phyloP scores from a whole-genome alignment of 2,797 vertebrate genomes.

The Rallus crepitans region DNA sequence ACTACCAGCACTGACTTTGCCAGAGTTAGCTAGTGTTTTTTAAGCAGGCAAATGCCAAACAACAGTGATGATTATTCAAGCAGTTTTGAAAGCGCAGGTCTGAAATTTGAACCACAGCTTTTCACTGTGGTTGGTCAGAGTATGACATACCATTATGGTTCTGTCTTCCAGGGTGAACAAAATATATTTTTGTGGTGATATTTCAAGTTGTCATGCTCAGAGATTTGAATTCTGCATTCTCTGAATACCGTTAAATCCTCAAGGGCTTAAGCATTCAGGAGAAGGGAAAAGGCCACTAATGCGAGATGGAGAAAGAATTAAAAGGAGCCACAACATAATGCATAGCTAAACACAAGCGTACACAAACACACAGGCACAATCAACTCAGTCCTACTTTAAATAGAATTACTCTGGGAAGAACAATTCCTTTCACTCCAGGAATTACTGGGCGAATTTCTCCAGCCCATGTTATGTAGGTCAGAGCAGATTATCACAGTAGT shows the following conservation, averaged over 20 bases:
- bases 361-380: not conserved
- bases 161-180: not conserved
- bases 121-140: not conserved
- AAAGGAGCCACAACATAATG: not conserved
- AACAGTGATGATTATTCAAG: not conserved
- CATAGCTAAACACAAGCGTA: not conserved
- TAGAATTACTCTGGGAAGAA: conserved; percentile 10
- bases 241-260: conserved; percentile 13
- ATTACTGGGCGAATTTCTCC: conserved; percentile 52
- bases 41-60: not conserved
- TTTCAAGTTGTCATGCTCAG: not conserved
- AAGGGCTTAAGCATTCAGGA: not conserved
- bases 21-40: not conserved
- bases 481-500: conserved; percentile 35
- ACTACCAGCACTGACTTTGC: not conserved
- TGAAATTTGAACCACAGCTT: not conserved
- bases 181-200: not conserved
- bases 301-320: conserved; percentile 18
- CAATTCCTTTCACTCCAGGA: conserved; percentile 54
- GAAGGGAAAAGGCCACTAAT: not conserved
- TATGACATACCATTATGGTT: not conserved
- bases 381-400: conserved; percentile 16
- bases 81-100: not conserved
- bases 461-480: conserved; percentile 64
- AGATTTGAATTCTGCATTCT: conserved; percentile 14